These are phyloP conservation scores for Palaemon carinicauda DNA, from an alignment of 1,140 invertebrate species.

Conservation along the genomic window DNA sequence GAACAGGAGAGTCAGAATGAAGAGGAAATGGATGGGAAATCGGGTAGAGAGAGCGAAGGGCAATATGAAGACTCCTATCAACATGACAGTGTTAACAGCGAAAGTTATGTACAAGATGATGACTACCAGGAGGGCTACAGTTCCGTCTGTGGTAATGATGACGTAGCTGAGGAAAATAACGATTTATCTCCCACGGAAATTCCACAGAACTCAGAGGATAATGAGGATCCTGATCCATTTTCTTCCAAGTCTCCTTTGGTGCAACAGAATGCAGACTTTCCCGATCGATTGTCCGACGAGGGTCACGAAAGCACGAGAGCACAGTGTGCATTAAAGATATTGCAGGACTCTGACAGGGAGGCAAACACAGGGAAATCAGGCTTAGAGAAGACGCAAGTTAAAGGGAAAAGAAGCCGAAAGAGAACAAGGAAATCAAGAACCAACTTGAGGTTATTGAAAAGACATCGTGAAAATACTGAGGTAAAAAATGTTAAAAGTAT, in stretches of 20 bases:
- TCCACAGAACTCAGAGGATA: background rate
- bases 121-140: background rate
- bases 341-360: background rate
- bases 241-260: background rate
- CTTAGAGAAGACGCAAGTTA: background rate
- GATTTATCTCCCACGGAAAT: background rate
- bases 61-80: background rate
- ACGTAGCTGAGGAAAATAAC: background rate
- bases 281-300: no score
- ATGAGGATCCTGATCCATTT: background rate
- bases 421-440: background rate
- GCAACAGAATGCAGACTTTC: background rate
- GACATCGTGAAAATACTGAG: no score
- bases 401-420: conserved; percentile 2
- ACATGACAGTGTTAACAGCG: no score
- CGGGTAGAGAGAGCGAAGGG: background rate
- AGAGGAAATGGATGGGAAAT: conserved; percentile 4
- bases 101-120: no score
- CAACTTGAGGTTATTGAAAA: no score
- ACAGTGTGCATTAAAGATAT: no score
- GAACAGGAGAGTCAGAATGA: background rate
- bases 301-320: no score
- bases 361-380: background rate
- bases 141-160: background rate
- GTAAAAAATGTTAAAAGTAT: no score